phyloP scores from a whole-genome alignment of 2,888 invertebrate genomes.

The Lampropteryx suffumata region DNA sequence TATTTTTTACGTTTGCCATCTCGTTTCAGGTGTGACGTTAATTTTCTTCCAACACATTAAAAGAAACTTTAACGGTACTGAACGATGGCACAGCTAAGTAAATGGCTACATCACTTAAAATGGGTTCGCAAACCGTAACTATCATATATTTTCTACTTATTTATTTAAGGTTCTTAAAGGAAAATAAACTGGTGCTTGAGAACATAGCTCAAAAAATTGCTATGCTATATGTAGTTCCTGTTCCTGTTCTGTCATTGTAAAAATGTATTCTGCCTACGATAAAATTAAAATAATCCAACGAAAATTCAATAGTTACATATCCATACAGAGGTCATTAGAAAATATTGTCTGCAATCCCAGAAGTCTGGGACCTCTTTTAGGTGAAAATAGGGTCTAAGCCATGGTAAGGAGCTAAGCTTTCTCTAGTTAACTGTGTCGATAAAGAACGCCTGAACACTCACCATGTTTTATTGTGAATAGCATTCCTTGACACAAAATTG shows the following conservation, averaged over 20 bases:
- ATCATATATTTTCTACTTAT: too few species aligned
- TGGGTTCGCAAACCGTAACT: background rate
- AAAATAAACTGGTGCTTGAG: too few species aligned
- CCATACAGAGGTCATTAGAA: too few species aligned
- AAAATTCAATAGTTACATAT: too few species aligned
- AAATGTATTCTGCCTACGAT: too few species aligned
- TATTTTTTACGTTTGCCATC: slow-evolving; percentile 51
- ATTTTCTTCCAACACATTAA: slow-evolving; percentile 63
- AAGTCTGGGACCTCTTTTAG: too few species aligned
- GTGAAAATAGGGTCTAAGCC: background rate
- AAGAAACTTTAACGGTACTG: slow-evolving; percentile 53
- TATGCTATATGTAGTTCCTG: too few species aligned
- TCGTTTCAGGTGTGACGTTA: slow-evolving; percentile 57
- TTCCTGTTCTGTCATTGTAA: too few species aligned
- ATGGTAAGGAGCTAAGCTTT: background rate
- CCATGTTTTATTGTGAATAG: slow-evolving; percentile 61
- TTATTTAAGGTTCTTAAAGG: too few species aligned
- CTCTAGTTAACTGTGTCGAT: slow-evolving; percentile 36
- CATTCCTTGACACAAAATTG: slow-evolving; percentile 59
- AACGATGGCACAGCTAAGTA: slow-evolving; percentile 7
- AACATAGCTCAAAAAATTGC: too few species aligned
- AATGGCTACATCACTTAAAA: slow-evolving; percentile 8
- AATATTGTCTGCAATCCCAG: too few species aligned
- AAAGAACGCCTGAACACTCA: slow-evolving; percentile 49
- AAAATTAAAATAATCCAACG: too few species aligned